Conservation (phyloP, 2,797 vertebrate genomes). For the Pyrocephalus nanus region DNA sequence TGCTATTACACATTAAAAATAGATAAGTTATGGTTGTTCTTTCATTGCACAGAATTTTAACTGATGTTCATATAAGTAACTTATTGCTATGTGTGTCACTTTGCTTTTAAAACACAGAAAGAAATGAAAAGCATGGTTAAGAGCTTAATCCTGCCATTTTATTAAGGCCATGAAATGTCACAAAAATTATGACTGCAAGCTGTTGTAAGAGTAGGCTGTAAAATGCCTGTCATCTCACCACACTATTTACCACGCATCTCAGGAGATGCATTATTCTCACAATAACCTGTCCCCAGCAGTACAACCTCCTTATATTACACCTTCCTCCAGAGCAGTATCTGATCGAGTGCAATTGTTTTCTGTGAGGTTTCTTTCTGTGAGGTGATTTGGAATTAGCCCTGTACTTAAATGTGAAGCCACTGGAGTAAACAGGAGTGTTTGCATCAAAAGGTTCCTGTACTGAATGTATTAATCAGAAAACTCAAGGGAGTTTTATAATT, state of each 20-base stretch:
- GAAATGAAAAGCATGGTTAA: neutral
- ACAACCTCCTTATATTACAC: neutral
- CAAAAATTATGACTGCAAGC: neutral
- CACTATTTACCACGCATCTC: neutral
- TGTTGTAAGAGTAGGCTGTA: neutral
- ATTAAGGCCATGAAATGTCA: slow-evolving; percentile 11
- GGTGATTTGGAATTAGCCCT: neutral
- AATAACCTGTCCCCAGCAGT: neutral
- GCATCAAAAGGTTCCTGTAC: neutral
- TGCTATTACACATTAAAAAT: neutral
- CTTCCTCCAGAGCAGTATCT: neutral
- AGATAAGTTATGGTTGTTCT: neutral
- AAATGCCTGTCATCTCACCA: neutral
- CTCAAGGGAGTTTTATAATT: neutral
- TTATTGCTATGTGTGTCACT: neutral
- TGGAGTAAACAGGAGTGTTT: neutral
- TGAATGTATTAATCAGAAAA: neutral
- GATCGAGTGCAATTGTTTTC: neutral
- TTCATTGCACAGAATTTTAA: neutral
- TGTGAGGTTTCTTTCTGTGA: neutral
- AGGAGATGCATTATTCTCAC: neutral
- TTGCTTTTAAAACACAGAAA: neutral
- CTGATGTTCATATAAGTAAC: neutral
- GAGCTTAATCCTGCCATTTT: neutral
- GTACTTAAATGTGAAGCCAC: neutral